phyloP scores from a whole-genome alignment of 1,140 invertebrate genomes.

The Drosophila nikananu region DNA sequence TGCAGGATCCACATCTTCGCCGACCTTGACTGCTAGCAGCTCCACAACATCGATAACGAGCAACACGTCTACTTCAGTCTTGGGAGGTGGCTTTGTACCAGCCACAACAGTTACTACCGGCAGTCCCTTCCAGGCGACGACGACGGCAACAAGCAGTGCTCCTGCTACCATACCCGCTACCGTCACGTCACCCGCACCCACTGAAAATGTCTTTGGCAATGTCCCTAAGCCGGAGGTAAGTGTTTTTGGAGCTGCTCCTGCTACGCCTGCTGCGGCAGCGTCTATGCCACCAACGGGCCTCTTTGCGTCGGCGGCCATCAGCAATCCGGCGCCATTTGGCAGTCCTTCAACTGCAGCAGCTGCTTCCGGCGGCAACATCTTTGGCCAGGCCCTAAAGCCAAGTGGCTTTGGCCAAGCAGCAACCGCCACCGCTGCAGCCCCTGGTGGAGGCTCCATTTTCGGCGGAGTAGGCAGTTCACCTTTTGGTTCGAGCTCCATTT shows the following conservation, averaged over 20 bases:
- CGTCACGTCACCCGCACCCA: background rate
- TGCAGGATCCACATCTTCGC: slow-evolving; percentile 11
- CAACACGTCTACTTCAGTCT: slow-evolving; percentile 44
- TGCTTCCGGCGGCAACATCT: slow-evolving; percentile 59
- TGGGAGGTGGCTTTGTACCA: slow-evolving; percentile 47
- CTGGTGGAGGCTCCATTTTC: slow-evolving; percentile 69
- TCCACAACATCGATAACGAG: slow-evolving; percentile 16
- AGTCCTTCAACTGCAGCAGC: slow-evolving; percentile 29
- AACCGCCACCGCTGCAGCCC: background rate
- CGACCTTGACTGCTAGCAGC: slow-evolving; percentile 18
- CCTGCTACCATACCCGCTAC: background rate
- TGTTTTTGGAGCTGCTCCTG: slow-evolving; percentile 55
- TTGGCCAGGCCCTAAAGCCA: slow-evolving; percentile 55
- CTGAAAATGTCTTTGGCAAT: slow-evolving; percentile 63
- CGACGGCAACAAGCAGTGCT: slow-evolving; percentile 4
- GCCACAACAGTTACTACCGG: slow-evolving; percentile 18
- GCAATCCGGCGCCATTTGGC: slow-evolving; percentile 56
- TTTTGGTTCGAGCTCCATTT: slow-evolving; percentile 66
- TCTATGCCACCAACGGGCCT: slow-evolving; percentile 56
- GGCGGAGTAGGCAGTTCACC: slow-evolving; percentile 48
- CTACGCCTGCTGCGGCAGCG: slow-evolving; percentile 20
- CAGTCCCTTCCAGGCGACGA: slow-evolving; percentile 39
- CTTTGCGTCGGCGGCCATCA: slow-evolving; percentile 60
- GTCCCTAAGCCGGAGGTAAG: slow-evolving; percentile 75
- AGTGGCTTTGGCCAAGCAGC: slow-evolving; percentile 51